phyloP scores from a whole-genome alignment of 1,140 invertebrate species.

The Halotydeus destructor region DNA sequence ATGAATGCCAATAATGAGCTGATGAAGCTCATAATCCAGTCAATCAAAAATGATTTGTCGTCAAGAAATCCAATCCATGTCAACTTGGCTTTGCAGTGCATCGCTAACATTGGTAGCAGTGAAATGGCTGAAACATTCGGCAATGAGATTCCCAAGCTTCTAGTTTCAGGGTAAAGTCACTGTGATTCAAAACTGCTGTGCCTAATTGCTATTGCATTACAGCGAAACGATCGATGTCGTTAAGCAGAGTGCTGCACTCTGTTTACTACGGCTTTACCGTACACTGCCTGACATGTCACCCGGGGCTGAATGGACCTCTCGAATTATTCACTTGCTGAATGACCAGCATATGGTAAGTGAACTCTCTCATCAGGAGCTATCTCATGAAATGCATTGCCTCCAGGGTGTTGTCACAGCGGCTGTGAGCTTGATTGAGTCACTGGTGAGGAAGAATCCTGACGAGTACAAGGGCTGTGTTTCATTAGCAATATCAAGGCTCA shows the following conservation, averaged over 20 bases:
- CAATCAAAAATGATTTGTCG: constrained; percentile 94
- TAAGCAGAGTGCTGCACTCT: constrained; percentile 95
- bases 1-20: constrained; percentile 98
- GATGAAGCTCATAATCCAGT: constrained; percentile 97
- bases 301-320: constrained; percentile 91
- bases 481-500: constrained; percentile 85
- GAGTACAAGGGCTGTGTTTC: constrained; percentile 98
- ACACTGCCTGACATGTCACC: constrained; percentile 83
- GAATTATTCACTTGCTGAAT: constrained; percentile 95
- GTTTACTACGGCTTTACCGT: constrained; percentile 73
- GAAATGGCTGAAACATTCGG: constrained; percentile 99
- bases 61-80: constrained; percentile 95
- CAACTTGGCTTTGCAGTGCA: constrained; percentile 96
- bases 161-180: constrained; percentile 65
- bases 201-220: constrained; percentile 3
- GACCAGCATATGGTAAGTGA: constrained; percentile 74
- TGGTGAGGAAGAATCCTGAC: constrained; percentile 95
- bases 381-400: constrained; percentile 11
- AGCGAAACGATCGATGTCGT: constrained; percentile 99
- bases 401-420: constrained; percentile 90
- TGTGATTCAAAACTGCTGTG: neutral
- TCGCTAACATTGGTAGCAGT: constrained; percentile 96
- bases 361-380: neutral
- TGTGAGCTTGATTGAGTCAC: constrained; percentile 87
- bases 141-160: constrained; percentile 87